A percentile compares a stretch with the other conserved stretches of the same genome.
Conservation (phyloP, 2,797 vertebrate genomes). For the Melanotaenia nigrans region DNA sequence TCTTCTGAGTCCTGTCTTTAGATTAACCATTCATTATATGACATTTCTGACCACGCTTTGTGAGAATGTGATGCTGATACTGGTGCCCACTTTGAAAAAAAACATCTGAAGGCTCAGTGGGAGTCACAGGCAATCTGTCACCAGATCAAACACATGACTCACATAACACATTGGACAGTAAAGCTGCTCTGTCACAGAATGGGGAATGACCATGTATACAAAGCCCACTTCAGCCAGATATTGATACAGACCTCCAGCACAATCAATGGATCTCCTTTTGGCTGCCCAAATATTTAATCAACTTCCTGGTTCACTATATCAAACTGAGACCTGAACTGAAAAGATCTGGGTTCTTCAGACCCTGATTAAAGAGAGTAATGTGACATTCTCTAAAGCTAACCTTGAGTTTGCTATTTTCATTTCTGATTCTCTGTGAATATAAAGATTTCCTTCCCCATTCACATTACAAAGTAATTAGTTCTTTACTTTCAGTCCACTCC, state of each 20-base stretch:
- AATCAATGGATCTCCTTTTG: not conserved
- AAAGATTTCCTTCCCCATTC: not conserved
- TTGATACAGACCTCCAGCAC: not conserved
- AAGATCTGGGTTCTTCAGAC: not conserved
- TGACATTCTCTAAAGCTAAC: conserved; percentile 10
- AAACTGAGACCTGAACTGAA: not conserved
- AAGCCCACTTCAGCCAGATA: conserved; percentile 21
- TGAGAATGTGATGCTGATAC: conserved; percentile 8
- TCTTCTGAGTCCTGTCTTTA: not conserved
- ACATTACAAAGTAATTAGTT: not conserved
- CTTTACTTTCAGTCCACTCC: not conserved
- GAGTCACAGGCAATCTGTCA: conserved; percentile 42
- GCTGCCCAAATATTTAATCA: not conserved
- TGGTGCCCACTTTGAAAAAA: conserved; percentile 31
- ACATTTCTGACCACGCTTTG: not conserved
- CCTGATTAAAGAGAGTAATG: conserved; percentile 13
- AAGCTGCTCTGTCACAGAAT: conserved; percentile 36
- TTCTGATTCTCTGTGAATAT: conserved; percentile 4
- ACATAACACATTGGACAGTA: conserved; percentile 33
- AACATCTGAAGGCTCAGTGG: conserved; percentile 25
- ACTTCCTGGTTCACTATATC: conserved; percentile 13
- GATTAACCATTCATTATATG: not conserved
- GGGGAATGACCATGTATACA: conserved; percentile 30
- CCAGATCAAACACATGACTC: conserved; percentile 60
- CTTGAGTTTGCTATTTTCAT: conserved; percentile 3